These are phyloP conservation scores for Lacerta bilineata DNA, from an alignment of 2,797 vertebrate species.

Conservation along the genomic window DNA sequence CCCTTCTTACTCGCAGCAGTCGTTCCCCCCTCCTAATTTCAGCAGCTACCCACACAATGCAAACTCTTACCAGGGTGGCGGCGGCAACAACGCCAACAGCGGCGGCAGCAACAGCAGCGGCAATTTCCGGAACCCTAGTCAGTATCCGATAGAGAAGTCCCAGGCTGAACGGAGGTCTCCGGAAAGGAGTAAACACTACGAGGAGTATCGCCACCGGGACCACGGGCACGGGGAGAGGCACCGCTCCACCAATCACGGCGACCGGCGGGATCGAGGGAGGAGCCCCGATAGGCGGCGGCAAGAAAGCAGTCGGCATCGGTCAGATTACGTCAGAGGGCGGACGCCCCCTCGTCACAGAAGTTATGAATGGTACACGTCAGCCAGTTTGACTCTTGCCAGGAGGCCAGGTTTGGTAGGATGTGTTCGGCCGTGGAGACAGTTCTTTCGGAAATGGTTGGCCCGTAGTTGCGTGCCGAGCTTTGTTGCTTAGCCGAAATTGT, in stretches of 20 bases:
- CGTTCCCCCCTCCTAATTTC: slow-evolving; percentile 87
- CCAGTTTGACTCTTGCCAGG: not conserved
- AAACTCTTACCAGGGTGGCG: slow-evolving; percentile 82
- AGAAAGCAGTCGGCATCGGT: slow-evolving; percentile 86
- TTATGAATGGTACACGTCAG: slow-evolving; percentile 91
- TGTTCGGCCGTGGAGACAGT: too few species aligned
- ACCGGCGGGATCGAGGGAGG: slow-evolving; percentile 89
- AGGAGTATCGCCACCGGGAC: slow-evolving; percentile 89
- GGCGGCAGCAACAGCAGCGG: slow-evolving; percentile 74
- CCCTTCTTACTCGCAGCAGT: slow-evolving; percentile 86
- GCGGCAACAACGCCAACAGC: slow-evolving; percentile 64
- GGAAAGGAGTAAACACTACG: slow-evolving; percentile 88
- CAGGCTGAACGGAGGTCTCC: slow-evolving; percentile 85
- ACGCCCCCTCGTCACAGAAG: slow-evolving; percentile 87
- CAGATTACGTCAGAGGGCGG: slow-evolving; percentile 87
- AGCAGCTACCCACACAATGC: slow-evolving; percentile 84
- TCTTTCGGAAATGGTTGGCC: not conserved
- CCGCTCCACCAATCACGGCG: slow-evolving; percentile 81
- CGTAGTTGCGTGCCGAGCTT: too few species aligned
- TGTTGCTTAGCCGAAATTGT: too few species aligned
- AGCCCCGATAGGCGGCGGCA: slow-evolving; percentile 87
- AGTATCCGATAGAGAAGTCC: slow-evolving; percentile 87
- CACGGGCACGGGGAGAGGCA: slow-evolving; percentile 85
- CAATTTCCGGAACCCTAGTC: slow-evolving; percentile 83
- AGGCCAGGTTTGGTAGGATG: too few species aligned